Evolutionary conservation across 2,113 vertebrate species (phyloP), one percentile per base, ranked within the genome.

Genomic region (Sterrhoptilus dennistouni): DNA sequence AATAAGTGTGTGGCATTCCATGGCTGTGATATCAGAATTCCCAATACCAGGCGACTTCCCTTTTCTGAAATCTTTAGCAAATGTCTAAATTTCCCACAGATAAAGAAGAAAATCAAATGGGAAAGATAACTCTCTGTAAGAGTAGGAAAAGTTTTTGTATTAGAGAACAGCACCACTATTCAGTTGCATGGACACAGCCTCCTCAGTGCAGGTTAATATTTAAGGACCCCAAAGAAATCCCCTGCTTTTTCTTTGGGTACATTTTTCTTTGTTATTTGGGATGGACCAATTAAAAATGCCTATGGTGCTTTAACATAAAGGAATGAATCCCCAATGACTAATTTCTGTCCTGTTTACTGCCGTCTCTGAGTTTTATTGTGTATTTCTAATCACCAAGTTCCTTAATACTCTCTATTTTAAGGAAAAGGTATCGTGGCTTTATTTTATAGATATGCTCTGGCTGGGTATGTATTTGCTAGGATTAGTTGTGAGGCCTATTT

Each of bases 21-120:
- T 5, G 84, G 83, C 56, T 89, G 65, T 96, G 92, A 94, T 93
- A 93, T 96, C 96, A 97, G 93, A 96, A 95, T 94, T 95, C 86
- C 77, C 92, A 83, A 42, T 65, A 92, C 49, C 76, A 94, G 40
- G 21, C 16, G 0, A 52, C 76, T 94, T 95, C 60, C 79, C 28
- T 84, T 93, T 90, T 92, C 72, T 68, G 59, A 84, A 86, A 59
- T 88, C 59, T 83, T 90, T 31, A 90, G 83, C 44, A 93, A 85
- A 78, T 75, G 31, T 40, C 33, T 82, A 53, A 15, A 72, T 91
- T 87, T 94, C 61, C 45, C 76, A 83, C 47, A 80, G 84, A 77
- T 49, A 59, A 82, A 76, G 61, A 82, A 50, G 21, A 77, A 83
- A 90, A 75, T 9, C 29, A 53, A 80, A 63, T 61, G 27, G 18